Base-by-base conservation (phyloP, 1,140 invertebrate species). In the Thaumatotibia leucotreta region DNA sequence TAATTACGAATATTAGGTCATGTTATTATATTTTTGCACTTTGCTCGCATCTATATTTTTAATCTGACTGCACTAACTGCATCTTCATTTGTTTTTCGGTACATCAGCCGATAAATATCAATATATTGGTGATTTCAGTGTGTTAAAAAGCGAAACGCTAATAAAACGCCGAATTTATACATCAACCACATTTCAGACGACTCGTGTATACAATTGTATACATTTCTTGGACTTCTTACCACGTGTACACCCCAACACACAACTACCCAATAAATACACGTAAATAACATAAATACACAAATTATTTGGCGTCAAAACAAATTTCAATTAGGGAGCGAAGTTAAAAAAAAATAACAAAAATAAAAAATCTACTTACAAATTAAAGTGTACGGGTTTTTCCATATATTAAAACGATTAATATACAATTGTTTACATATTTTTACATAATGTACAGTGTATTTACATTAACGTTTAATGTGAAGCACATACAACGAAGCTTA, bases 361-460 rank as follows among this genome's bases (percentile, higher is more conserved):
- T 76, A 75, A 75, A 81, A 76, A 79, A 82, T 74, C 68, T 74
- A 76, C 76, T 79, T 79, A 78, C 65, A 31, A 72, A 75, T 71
- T 67, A 67, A 68, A 74, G 49, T 68, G 65, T 72, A 64, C 62
- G 33, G 50, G 62, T 61, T 66, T 54, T 52, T 33, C 52, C 10
- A 68, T 75, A 72, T 74, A 78, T 74, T 75, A 78, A 68, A 69
- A 66, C 71, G 64, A 70, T 69, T 50, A 74, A 74, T 72, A 74
- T 79, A 79, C 74, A 76, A 66, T 67, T 70, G 69, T 73, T 74
- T 70, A 64, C 69, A 69, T 63, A 63, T 70, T 78, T 82, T 74
- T 84, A 84, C 79, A 84, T 71, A 83, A 80, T 83, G 69, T 85
- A 83, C 81, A 83, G 63, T 45, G 22, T 79, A 80, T 84, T 75